Conservation (phyloP, 2,113 vertebrate genomes). For the Ceyx cyanopectus region DNA sequence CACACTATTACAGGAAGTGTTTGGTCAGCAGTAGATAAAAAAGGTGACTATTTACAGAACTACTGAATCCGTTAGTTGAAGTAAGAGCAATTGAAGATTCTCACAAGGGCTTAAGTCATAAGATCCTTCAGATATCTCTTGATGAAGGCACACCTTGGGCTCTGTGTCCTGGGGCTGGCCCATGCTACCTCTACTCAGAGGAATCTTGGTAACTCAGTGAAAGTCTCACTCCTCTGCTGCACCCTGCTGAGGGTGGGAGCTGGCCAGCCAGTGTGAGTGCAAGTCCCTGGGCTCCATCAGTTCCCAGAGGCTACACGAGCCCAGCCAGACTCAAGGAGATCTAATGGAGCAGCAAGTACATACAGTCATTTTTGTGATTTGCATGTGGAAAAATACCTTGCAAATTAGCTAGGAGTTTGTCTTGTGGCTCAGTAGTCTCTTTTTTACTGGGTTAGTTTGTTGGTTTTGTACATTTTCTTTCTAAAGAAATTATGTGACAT, state of each 20-base stretch:
- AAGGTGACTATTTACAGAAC: neutral
- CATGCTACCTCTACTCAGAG: neutral
- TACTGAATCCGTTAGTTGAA: neutral
- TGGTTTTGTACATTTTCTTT: neutral
- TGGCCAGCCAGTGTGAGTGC: fast-evolving
- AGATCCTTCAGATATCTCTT: neutral
- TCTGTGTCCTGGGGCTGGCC: neutral
- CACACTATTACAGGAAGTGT: neutral
- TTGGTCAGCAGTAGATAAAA: neutral
- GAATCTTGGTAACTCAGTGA: neutral
- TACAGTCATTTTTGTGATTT: neutral
- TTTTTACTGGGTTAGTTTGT: neutral
- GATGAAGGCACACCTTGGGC: neutral
- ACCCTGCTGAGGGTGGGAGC: neutral
- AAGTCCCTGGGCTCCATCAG: neutral
- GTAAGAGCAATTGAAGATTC: neutral
- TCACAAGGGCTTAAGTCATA: neutral
- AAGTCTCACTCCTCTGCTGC: neutral
- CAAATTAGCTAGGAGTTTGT: neutral
- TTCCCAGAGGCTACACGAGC: neutral
- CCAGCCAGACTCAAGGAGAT: neutral
- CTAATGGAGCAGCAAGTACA: neutral
- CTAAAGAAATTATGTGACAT: neutral
- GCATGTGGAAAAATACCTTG: neutral
- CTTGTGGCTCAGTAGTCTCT: neutral